These are phyloP conservation scores for Pelochelys cantorii DNA, from an alignment of 2,797 vertebrate species.

Conservation along the genomic window DNA sequence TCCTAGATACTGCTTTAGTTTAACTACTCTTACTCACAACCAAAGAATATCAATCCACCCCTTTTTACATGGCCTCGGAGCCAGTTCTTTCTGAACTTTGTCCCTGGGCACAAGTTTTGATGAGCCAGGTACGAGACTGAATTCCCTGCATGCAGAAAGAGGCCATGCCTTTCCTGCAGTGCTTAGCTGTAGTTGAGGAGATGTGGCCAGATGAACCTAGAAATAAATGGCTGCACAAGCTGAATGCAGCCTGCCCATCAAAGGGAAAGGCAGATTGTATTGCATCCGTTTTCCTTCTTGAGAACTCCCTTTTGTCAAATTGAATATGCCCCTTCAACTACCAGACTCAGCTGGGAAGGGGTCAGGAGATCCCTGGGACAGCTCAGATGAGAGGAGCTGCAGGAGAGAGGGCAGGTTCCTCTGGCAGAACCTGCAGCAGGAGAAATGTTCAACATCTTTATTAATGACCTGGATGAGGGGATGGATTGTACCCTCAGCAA, in stretches of 20 bases:
- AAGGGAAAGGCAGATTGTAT: background rate
- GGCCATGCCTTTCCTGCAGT: rapidly evolving
- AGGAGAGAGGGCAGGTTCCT: background rate
- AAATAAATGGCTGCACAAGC: background rate
- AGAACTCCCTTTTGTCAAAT: too few species aligned
- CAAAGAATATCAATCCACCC: background rate
- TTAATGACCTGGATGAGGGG: too few species aligned
- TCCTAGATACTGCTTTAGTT: background rate
- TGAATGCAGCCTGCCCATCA: background rate
- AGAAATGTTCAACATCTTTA: too few species aligned
- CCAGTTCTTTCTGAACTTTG: background rate
- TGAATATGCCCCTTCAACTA: too few species aligned
- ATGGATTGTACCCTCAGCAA: too few species aligned
- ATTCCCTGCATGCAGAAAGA: background rate
- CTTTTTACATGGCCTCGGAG: background rate
- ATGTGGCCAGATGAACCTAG: background rate
- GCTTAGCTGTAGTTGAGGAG: background rate
- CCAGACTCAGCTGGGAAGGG: too few species aligned
- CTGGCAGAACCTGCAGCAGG: background rate
- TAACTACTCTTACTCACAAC: background rate
- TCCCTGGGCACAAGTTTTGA: background rate
- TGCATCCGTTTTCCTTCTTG: background rate
- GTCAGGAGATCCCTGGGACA: too few species aligned
- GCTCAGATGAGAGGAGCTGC: background rate
- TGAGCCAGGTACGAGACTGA: rapidly evolving